Evolutionary conservation across 2,797 vertebrate genomes (phyloP).

Genomic region (Girardinus metallicus): DNA sequence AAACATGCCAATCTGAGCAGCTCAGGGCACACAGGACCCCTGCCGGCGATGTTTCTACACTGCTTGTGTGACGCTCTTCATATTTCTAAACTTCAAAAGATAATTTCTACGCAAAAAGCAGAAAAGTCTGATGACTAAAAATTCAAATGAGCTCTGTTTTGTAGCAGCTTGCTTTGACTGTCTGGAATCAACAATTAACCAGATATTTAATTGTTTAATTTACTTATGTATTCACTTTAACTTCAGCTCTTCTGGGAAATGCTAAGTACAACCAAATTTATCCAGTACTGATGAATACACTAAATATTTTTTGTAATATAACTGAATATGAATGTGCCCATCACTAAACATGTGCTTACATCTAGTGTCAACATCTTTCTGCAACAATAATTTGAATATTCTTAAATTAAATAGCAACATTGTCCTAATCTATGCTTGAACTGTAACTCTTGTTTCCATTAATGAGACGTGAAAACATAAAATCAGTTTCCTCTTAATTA

Average conservation of each 20-base stretch:
- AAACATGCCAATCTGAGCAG: neutral
- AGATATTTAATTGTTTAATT: neutral
- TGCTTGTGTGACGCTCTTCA: neutral
- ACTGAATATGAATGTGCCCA: neutral
- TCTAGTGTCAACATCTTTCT: neutral
- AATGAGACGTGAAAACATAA: neutral
- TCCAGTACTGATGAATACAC: neutral
- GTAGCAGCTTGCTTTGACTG: neutral
- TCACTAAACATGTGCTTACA: neutral
- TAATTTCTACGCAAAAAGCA: neutral
- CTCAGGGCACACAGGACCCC: neutral
- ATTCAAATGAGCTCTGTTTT: neutral
- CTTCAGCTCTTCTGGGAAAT: neutral
- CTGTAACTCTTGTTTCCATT: fast-evolving
- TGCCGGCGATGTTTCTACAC: neutral
- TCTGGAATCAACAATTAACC: neutral
- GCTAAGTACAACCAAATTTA: neutral
- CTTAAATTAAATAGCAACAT: neutral
- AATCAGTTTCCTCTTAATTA: neutral
- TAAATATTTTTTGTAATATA: too few species aligned
- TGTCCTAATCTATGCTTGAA: neutral
- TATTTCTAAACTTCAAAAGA: neutral
- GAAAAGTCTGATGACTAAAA: neutral
- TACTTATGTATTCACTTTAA: neutral
- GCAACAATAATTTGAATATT: neutral